phyloP scores from a whole-genome alignment of 2,888 invertebrate genomes.

The Drosophila recens region DNA sequence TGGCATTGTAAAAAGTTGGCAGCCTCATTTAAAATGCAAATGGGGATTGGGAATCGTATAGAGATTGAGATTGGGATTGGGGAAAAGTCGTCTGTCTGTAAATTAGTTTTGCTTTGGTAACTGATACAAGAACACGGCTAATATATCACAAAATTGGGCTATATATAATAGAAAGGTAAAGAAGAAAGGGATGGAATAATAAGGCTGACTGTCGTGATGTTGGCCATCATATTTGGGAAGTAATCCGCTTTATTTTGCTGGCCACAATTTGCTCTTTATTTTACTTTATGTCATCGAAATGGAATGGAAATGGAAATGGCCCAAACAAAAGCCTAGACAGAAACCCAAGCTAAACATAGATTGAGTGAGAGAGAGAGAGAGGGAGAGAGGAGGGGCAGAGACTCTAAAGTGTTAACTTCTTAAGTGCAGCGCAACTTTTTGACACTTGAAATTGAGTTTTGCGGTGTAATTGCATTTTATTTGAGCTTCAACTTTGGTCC shows the following conservation, averaged over 20 bases:
- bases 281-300: constrained; percentile 50
- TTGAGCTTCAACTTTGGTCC: constrained; percentile 53
- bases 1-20: constrained; percentile 67
- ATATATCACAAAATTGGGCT: constrained; percentile 63
- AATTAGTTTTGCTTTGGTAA: constrained; percentile 67
- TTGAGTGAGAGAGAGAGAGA: neutral
- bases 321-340: constrained; percentile 34
- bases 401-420: constrained; percentile 62
- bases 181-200: neutral
- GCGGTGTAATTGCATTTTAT: constrained; percentile 82
- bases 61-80: neutral
- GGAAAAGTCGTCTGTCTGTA: constrained; percentile 33
- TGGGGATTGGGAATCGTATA: constrained; percentile 34
- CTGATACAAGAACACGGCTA: constrained; percentile 43
- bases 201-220: constrained; percentile 41
- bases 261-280: constrained; percentile 47
- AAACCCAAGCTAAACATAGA: neutral
- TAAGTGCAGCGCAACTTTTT: constrained; percentile 80
- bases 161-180: constrained; percentile 46
- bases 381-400: neutral
- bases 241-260: constrained; percentile 71
- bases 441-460: constrained; percentile 81
- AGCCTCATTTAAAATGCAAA: constrained; percentile 78
- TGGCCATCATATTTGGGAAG: constrained; percentile 44
- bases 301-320: constrained; percentile 41